Conservation (phyloP, 2,113 vertebrate species). For the Nanorana parkeri region DNA sequence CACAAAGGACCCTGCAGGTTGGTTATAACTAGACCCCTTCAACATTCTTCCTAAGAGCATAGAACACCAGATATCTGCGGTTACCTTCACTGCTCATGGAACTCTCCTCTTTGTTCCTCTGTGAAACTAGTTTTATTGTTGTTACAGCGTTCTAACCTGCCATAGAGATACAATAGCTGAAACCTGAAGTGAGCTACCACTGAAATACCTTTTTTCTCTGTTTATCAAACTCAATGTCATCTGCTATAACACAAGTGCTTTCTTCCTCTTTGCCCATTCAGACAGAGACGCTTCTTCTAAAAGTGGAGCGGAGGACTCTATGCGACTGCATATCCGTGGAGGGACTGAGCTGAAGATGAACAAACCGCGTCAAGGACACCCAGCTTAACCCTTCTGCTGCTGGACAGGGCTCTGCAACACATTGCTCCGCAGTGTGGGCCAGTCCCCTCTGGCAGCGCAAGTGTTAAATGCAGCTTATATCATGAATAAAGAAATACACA, state of each 20-base stretch:
- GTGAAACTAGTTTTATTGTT: too few species aligned
- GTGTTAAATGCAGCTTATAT: slow-evolving; percentile 32
- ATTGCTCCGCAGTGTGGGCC: slow-evolving; percentile 29
- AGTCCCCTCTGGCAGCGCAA: slow-evolving; percentile 39
- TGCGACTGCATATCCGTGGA: slow-evolving; percentile 86
- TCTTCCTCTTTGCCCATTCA: slow-evolving; percentile 63
- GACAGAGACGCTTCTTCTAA: slow-evolving; percentile 90
- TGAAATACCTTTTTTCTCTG: too few species aligned
- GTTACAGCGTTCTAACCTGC: too few species aligned
- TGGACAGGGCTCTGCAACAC: slow-evolving; percentile 22
- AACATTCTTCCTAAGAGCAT: too few species aligned
- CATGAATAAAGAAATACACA: slow-evolving; percentile 31
- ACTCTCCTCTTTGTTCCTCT: too few species aligned
- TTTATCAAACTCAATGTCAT: too few species aligned
- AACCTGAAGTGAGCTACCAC: too few species aligned
- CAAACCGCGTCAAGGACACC: not conserved
- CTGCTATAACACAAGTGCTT: not conserved
- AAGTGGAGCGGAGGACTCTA: slow-evolving; percentile 86
- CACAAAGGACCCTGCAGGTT: too few species aligned
- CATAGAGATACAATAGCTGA: too few species aligned
- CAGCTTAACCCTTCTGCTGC: slow-evolving; percentile 45
- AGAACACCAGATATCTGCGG: too few species aligned
- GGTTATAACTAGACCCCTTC: too few species aligned
- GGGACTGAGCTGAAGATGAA: slow-evolving; percentile 73
- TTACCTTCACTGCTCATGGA: too few species aligned